These are phyloP conservation scores for Sitta carolinensis DNA, from an alignment of 2,797 vertebrate genomes.

Conservation along the genomic window DNA sequence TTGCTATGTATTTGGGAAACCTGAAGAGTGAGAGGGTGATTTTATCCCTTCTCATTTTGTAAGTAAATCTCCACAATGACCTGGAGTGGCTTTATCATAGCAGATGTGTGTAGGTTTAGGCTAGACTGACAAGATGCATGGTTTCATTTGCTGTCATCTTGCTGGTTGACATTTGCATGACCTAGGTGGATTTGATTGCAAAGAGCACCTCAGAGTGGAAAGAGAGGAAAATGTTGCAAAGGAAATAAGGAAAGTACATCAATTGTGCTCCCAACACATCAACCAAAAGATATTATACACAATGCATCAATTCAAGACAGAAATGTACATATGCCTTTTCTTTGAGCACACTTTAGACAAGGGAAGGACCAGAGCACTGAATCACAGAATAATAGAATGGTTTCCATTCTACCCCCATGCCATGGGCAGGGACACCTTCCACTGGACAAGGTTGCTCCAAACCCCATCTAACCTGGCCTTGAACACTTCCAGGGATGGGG, in stretches of 20 bases:
- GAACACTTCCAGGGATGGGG: background rate
- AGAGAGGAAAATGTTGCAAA: background rate
- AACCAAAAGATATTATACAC: background rate
- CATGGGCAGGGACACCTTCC: background rate
- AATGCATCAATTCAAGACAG: background rate
- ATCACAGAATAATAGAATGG: background rate
- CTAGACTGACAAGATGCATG: background rate
- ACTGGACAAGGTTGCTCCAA: background rate
- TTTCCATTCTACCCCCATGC: background rate
- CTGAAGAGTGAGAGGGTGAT: background rate
- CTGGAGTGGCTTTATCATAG: background rate
- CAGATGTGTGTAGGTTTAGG: background rate
- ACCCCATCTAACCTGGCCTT: background rate
- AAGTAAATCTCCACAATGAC: background rate
- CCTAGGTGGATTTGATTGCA: background rate
- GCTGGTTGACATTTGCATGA: background rate
- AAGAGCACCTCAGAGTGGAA: background rate
- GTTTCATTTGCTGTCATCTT: background rate
- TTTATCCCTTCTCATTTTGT: background rate
- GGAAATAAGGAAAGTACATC: background rate
- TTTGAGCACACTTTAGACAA: background rate
- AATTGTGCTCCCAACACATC: background rate
- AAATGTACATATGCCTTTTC: background rate
- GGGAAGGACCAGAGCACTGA: background rate
- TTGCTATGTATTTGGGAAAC: background rate